Evolutionary conservation across 2,113 vertebrate genomes (phyloP).

Genomic region (Pterocles burchelli): DNA sequence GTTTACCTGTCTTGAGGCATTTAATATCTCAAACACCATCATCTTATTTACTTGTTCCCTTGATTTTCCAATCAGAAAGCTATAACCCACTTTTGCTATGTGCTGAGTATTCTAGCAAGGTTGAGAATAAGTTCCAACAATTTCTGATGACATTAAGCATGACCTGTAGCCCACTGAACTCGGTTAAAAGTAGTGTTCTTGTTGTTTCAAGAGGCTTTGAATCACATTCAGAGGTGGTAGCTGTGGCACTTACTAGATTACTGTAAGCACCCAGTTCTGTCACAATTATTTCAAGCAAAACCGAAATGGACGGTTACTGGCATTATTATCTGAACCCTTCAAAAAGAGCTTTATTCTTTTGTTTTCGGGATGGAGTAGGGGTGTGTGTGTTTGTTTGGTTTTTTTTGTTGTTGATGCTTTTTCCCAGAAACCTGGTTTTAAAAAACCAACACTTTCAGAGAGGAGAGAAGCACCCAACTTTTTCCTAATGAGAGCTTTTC

Average conservation of each 20-base stretch:
- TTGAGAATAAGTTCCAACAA: background rate
- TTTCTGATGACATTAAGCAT: background rate
- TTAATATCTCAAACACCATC: background rate
- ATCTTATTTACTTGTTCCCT: background rate
- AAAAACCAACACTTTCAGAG: background rate
- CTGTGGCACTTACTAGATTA: background rate
- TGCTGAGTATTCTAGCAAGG: background rate
- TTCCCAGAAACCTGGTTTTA: background rate
- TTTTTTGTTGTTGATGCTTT: background rate
- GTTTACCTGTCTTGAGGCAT: rapidly evolving
- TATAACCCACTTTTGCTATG: background rate
- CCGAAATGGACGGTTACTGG: background rate
- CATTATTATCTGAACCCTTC: background rate
- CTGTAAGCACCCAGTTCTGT: background rate
- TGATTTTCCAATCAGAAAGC: background rate
- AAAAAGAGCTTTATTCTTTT: background rate
- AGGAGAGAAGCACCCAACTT: background rate
- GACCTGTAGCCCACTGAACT: background rate
- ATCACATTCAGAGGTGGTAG: background rate
- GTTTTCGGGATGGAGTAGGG: background rate
- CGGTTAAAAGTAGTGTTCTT: background rate
- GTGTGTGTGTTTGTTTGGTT: background rate
- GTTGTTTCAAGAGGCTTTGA: background rate
- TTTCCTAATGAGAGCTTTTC: background rate
- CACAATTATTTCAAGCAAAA: background rate